phyloP scores from a whole-genome alignment of 2,113 vertebrate genomes.

The Fregata magnificens region DNA sequence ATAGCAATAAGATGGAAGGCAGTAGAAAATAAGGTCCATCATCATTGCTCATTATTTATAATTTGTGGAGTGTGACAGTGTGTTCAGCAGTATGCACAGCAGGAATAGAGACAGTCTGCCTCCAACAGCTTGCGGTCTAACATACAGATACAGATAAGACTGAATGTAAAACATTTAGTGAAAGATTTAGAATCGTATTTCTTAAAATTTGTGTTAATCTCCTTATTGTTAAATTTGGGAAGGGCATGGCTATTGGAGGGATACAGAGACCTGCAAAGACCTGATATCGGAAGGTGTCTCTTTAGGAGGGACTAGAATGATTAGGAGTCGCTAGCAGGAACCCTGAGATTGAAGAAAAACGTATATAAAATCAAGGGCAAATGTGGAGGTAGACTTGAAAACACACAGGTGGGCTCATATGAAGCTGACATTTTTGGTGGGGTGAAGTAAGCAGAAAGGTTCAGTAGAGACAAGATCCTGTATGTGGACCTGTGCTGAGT shows the following conservation, averaged over 20 bases:
- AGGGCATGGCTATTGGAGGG: not conserved
- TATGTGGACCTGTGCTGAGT: not conserved
- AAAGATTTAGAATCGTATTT: not conserved
- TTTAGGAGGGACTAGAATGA: not conserved
- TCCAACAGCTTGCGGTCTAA: not conserved
- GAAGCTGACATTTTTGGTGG: not conserved
- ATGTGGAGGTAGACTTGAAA: not conserved
- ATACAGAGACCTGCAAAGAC: not conserved
- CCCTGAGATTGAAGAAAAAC: not conserved
- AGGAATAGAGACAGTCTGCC: not conserved
- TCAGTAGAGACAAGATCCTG: not conserved
- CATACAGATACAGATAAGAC: not conserved
- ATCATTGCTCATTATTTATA: conserved; percentile 43
- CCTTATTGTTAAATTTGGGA: not conserved
- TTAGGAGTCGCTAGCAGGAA: not conserved
- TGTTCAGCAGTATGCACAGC: conserved; percentile 37
- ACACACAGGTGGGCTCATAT: not conserved
- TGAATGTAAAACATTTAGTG: not conserved
- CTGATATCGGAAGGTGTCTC: fast-evolving
- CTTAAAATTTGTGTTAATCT: not conserved
- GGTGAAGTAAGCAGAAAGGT: not conserved
- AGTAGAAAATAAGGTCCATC: conserved; percentile 41
- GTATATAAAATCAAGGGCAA: not conserved
- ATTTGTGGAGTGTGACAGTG: conserved; percentile 60
- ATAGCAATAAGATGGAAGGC: conserved; percentile 33